Base-by-base conservation (phyloP, 2,888 invertebrate genomes). In the Troides oblongomaculatus region DNA sequence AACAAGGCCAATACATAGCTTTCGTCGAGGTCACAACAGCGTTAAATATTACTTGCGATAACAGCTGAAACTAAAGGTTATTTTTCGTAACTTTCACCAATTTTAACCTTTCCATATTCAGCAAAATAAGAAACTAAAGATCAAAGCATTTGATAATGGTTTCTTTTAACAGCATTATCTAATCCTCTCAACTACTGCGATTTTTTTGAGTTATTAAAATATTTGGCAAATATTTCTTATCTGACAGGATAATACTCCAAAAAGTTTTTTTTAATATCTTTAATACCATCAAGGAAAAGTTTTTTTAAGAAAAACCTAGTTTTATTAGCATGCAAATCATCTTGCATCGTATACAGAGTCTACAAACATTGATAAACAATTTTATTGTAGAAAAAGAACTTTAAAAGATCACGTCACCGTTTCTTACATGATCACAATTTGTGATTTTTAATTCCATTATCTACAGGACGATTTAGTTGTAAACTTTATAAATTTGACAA, bases 1-100 rank as follows among this genome's bases (percentile, higher is more conserved):
- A 81, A 79, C 84, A 82, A 88, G 90, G 89, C 81, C 85, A 77
- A 75, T 50, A 50, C 50, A 50, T 76, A 74, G 73, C 73, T 75
- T 74, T 72, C 67, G 72, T 66, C 78, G 81, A 84, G 84, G 84
- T 76, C 79, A 75, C 60, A 72, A 75, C 75, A 72, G 75, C 78
- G 78, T 77, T 76, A 77, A 75, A 75, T 77, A 78, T 72, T 76
- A 71, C 73, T 77, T 77, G 76, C 79, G 79, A 82, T 81, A 62
- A 81, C 72, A 72, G 68, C 67, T 72, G 71, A 62, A 72, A 71
- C 66, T 65, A 71, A 18, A 18, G 50, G 50, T 57, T 57, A 57
- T 57, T 57, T 57, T 21, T 6, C 50, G 50, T 50, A 50, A 12
- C 18, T 50, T 50, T 18, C 14, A 50, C 14, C 3, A 50, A 18